Evolutionary conservation across 2,113 vertebrate species (phyloP).

Genomic region (Varanus salvator): DNA sequence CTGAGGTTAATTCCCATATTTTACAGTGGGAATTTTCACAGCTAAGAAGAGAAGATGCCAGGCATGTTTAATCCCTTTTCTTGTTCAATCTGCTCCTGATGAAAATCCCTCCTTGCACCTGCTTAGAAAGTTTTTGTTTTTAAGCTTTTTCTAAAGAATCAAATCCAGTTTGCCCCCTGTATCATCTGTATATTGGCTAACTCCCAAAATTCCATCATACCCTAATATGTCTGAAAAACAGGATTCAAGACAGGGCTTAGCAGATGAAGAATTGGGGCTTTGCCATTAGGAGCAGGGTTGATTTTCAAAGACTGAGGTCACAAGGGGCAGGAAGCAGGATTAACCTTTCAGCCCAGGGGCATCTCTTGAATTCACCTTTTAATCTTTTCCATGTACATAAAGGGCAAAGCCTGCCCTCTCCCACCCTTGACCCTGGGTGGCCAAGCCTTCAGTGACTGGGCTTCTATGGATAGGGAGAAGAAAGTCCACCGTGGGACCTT

Average conservation of each 20-base stretch:
- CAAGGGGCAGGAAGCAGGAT: not conserved
- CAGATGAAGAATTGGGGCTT: not conserved
- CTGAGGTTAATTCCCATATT: not conserved
- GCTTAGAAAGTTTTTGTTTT: not conserved
- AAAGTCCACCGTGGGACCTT: not conserved
- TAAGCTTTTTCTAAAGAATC: not conserved
- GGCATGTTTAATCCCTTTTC: too few species aligned
- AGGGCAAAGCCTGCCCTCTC: not conserved
- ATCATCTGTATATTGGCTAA: not conserved
- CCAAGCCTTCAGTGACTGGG: not conserved
- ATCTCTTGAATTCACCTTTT: not conserved
- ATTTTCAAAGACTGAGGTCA: not conserved
- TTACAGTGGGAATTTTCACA: not conserved
- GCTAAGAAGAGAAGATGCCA: not conserved
- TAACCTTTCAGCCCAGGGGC: not conserved
- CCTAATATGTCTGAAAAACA: not conserved
- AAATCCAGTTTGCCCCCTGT: not conserved
- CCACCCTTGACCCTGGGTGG: not conserved
- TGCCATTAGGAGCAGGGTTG: not conserved
- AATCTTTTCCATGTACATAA: not conserved
- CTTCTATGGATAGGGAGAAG: not conserved
- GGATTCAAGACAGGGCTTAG: not conserved
- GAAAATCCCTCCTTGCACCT: not conserved
- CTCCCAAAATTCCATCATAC: not conserved
- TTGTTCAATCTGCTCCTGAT: not conserved